phyloP scores from a whole-genome alignment of 2,888 invertebrate species.

The Rhagonycha fulva region DNA sequence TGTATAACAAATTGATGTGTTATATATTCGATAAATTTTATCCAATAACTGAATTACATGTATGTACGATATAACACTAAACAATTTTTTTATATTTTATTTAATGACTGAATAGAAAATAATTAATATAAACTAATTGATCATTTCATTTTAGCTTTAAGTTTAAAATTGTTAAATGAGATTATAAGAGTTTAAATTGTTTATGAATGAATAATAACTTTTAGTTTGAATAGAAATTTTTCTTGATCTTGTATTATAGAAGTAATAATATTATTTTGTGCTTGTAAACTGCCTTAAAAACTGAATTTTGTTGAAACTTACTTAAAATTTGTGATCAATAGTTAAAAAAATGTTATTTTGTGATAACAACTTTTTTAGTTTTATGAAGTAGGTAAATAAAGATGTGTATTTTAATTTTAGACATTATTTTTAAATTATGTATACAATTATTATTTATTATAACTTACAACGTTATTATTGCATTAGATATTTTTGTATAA shows the following conservation, averaged over 20 bases:
- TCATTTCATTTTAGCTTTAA: background rate
- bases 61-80: background rate
- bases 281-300: background rate
- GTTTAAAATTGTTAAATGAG: background rate
- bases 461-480: background rate
- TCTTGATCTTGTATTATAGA: too few relatives aligned
- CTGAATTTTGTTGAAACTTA: background rate
- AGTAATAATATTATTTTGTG: background rate
- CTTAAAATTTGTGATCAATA: background rate
- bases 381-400: background rate
- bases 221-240: background rate
- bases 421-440: background rate
- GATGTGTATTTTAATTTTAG: background rate
- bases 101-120: constrained; percentile 16
- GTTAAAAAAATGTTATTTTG: background rate
- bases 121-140: background rate
- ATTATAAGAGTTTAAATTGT: background rate
- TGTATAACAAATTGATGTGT: background rate
- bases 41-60: background rate
- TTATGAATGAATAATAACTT: background rate
- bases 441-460: background rate
- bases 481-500: background rate
- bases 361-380: background rate
- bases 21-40: background rate
- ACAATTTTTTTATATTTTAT: constrained; percentile 14